Conservation (phyloP, 2,797 vertebrate genomes). For the Mycteria americana region DNA sequence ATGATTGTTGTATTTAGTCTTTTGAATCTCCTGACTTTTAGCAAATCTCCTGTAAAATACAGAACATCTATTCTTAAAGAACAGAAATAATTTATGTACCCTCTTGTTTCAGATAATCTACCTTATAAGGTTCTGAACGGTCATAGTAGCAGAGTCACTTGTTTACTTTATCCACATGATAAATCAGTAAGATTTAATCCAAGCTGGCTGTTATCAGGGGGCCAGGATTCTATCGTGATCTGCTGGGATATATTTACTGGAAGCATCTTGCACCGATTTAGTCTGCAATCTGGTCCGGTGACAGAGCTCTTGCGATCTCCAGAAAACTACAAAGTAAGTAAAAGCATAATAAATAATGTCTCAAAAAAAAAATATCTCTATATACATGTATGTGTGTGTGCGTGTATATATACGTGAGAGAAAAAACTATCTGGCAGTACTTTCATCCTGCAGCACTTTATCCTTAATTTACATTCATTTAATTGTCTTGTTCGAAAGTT, state of each 20-base stretch:
- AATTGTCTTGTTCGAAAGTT: background rate
- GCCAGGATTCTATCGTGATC: slow-evolving; percentile 73
- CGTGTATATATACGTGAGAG: background rate
- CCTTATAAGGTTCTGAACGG: slow-evolving; percentile 69
- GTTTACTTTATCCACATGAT: slow-evolving; percentile 76
- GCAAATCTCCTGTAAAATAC: background rate
- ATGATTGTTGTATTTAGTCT: background rate
- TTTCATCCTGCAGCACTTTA: background rate
- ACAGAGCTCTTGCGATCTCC: slow-evolving; percentile 66
- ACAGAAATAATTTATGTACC: background rate
- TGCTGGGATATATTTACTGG: slow-evolving; percentile 79
- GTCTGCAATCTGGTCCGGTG: slow-evolving; percentile 74
- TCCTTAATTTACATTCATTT: background rate
- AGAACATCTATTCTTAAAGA: background rate
- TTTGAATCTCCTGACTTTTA: background rate
- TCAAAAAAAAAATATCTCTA: background rate
- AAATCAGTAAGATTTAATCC: slow-evolving; percentile 73
- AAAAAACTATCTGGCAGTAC: background rate
- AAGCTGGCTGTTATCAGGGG: slow-evolving; percentile 80
- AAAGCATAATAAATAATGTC: background rate
- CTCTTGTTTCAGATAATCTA: slow-evolving; percentile 59
- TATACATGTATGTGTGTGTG: fast-evolving
- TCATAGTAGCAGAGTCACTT: slow-evolving; percentile 72
- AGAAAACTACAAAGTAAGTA: slow-evolving; percentile 74
- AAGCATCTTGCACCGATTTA: slow-evolving; percentile 71